These are phyloP conservation scores for Scartelaos histophorus DNA, from an alignment of 2,113 vertebrate species.

Conservation along the genomic window DNA sequence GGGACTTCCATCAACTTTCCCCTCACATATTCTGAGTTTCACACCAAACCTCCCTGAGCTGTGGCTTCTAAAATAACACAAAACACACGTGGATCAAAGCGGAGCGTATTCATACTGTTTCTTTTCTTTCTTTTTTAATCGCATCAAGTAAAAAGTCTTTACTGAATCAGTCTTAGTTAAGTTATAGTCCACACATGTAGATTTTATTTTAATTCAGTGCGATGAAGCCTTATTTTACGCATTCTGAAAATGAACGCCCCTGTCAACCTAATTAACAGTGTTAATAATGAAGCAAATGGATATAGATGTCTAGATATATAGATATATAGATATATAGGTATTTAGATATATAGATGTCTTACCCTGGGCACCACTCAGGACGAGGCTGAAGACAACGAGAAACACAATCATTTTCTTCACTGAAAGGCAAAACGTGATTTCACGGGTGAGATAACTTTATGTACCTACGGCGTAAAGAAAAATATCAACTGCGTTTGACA, in stretches of 20 bases:
- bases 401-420: slow-evolving; percentile 45
- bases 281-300: neutral
- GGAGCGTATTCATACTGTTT: too few relatives aligned
- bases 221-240: too few relatives aligned
- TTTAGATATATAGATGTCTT: slow-evolving; percentile 27
- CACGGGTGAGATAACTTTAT: neutral
- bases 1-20: slow-evolving; percentile 3
- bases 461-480: neutral
- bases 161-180: too few relatives aligned
- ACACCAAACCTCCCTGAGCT: neutral
- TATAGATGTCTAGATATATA: slow-evolving; percentile 24
- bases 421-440: neutral
- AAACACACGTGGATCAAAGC: neutral
- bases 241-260: neutral
- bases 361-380: slow-evolving; percentile 63
- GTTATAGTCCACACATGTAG: too few relatives aligned
- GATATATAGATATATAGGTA: too few relatives aligned
- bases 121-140: too few relatives aligned
- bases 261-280: neutral
- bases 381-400: slow-evolving; percentile 53
- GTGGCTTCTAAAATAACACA: neutral
- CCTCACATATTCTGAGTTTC: neutral
- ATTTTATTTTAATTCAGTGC: too few relatives aligned
- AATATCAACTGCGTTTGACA: neutral
- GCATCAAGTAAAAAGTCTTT: too few relatives aligned